Evolutionary conservation across 2,888 invertebrate genomes (phyloP).

Genomic region (Phengaris alcon): DNA sequence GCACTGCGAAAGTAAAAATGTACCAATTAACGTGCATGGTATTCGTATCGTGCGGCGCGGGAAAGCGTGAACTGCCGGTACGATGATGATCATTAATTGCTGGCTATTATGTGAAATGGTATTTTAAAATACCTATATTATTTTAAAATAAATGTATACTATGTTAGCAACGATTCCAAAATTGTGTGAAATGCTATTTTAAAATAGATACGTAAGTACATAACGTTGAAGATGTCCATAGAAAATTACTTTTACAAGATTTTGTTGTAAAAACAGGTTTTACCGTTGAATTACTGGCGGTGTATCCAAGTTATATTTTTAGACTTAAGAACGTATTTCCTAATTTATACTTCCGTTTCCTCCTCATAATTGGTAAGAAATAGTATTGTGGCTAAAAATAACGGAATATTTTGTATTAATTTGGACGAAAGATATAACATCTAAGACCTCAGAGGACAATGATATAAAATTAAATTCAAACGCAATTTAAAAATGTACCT

Average conservation of each 20-base stretch:
- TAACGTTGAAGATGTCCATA: no score
- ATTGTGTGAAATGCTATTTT: no score
- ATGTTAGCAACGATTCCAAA: no score
- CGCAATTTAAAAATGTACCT: slow-evolving; percentile 49
- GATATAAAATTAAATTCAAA: neutral
- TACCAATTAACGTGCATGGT: slow-evolving; percentile 19
- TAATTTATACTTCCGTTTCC: neutral
- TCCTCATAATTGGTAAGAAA: neutral
- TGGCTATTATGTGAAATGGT: slow-evolving; percentile 1
- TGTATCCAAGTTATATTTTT: neutral
- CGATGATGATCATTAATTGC: slow-evolving; percentile 21
- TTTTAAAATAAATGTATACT: no score
- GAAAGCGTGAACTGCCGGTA: slow-evolving; percentile 58
- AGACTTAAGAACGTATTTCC: neutral
- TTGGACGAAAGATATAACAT: no score
- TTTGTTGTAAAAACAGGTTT: no score
- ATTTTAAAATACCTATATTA: neutral
- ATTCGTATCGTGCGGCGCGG: slow-evolving; percentile 42
- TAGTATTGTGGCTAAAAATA: no score
- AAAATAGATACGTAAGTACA: no score
- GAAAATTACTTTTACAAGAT: no score
- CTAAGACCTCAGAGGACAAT: neutral
- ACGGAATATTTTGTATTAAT: no score
- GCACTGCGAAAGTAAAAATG: slow-evolving; percentile 22
- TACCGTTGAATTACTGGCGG: no score